These are phyloP conservation scores for Campaea margaritaria DNA, from an alignment of 2,888 invertebrate species.

Conservation along the genomic window DNA sequence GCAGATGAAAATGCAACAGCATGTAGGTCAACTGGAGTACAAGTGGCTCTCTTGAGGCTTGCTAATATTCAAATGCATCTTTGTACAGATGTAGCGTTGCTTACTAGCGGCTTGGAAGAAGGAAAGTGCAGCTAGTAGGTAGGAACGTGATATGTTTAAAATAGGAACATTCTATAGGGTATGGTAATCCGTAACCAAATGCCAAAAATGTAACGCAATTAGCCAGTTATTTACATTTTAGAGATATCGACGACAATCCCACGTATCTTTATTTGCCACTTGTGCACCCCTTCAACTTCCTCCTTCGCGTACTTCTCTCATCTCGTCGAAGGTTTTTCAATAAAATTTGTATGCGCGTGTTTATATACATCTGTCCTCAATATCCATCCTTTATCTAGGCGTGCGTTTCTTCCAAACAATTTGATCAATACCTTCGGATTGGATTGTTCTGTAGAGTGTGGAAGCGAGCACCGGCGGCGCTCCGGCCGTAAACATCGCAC, in stretches of 20 bases:
- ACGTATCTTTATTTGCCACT: too few relatives aligned
- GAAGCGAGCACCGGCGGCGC: constrained; percentile 54
- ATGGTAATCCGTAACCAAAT: too few relatives aligned
- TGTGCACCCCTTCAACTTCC: too few relatives aligned
- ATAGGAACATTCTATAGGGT: too few relatives aligned
- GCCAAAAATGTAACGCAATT: too few relatives aligned
- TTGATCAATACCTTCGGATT: constrained; percentile 73
- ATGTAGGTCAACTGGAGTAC: constrained; percentile 28
- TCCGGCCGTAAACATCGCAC: constrained; percentile 72
- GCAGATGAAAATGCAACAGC: constrained; percentile 25
- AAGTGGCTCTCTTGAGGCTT: constrained; percentile 27
- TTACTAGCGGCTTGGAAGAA: too few relatives aligned
- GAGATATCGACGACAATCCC: too few relatives aligned
- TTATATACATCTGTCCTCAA: constrained; percentile 16
- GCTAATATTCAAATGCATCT: constrained; percentile 20
- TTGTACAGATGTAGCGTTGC: not conserved
- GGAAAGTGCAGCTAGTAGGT: too few relatives aligned
- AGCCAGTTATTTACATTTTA: too few relatives aligned
- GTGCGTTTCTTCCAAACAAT: constrained; percentile 53
- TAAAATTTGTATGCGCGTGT: not conserved
- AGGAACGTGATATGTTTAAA: too few relatives aligned
- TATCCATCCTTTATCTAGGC: constrained; percentile 23
- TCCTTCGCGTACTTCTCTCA: too few relatives aligned
- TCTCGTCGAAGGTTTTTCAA: not conserved
- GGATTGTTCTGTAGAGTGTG: constrained; percentile 68